phyloP scores from a whole-genome alignment of 2,888 invertebrate genomes.

The Nasonovia ribisnigri region DNA sequence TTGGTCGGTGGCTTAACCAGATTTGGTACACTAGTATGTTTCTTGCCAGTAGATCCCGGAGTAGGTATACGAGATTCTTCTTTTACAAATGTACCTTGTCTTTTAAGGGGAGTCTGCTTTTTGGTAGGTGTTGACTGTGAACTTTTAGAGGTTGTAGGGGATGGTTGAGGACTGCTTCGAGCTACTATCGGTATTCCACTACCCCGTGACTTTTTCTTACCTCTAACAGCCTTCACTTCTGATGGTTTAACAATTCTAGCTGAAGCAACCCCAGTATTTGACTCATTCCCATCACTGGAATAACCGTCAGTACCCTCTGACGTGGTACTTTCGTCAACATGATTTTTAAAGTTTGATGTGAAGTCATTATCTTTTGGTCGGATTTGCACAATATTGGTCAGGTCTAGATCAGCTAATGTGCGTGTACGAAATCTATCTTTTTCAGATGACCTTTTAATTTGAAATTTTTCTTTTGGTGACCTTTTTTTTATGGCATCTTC shows the following conservation, averaged over 20 bases:
- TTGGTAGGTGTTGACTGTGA: conserved; percentile 64
- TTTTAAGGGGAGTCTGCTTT: conserved; percentile 73
- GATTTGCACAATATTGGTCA: conserved; percentile 60
- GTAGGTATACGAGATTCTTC: conserved; percentile 76
- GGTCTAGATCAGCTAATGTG: conserved; percentile 73
- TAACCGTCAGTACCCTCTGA: conserved; percentile 53
- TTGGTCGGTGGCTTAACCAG: conserved; percentile 58
- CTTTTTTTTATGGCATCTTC: conserved; percentile 65
- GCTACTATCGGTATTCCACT: conserved; percentile 67
- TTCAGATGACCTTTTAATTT: conserved; percentile 74
- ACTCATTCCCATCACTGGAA: conserved; percentile 54
- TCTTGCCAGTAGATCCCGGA: conserved; percentile 65
- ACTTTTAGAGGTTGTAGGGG: conserved; percentile 48
- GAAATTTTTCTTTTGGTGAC: conserved; percentile 67
- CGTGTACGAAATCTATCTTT: conserved; percentile 82
- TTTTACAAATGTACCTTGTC: conserved; percentile 94
- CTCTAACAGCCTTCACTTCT: conserved; percentile 66
- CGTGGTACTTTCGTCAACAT: conserved; percentile 31
- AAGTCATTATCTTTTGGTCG: conserved; percentile 36
- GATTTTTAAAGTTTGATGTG: conserved; percentile 5
- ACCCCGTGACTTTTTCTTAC: conserved; percentile 65
- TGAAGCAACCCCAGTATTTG: conserved; percentile 58
- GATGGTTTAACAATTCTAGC: conserved; percentile 66
- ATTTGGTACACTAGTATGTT: conserved; percentile 65
- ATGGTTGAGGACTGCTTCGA: conserved; percentile 47